Evolutionary conservation across 2,797 vertebrate genomes (phyloP).

Genomic region (Ibycter americanus): DNA sequence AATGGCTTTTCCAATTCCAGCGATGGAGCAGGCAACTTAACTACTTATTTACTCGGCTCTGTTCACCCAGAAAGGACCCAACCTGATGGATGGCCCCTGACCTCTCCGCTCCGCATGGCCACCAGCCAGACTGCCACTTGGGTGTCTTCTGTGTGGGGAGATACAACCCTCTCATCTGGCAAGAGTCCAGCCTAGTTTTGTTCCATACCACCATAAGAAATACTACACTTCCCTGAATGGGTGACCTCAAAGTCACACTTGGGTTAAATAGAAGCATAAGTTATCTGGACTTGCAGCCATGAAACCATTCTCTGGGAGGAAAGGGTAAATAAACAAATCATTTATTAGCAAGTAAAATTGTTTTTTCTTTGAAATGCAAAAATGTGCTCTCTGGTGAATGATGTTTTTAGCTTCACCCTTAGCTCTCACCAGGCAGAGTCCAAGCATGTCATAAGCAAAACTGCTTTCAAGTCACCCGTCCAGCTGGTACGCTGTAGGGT

Average conservation of each 20-base stretch:
- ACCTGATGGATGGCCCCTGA: conserved; percentile 37
- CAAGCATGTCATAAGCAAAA: neutral
- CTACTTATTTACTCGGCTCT: conserved; percentile 4
- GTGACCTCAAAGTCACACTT: neutral
- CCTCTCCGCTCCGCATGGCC: neutral
- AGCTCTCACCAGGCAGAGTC: conserved; percentile 5
- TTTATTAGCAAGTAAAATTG: conserved; percentile 73
- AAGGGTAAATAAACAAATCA: conserved; percentile 73
- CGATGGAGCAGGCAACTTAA: neutral
- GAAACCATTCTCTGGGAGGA: conserved; percentile 64
- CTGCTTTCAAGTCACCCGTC: neutral
- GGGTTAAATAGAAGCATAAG: conserved; percentile 59
- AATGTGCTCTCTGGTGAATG: conserved; percentile 47
- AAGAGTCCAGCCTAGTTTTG: neutral
- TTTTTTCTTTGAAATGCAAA: conserved; percentile 74
- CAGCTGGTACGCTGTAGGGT: neutral
- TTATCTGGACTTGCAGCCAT: conserved; percentile 51
- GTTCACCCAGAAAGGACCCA: conserved; percentile 31
- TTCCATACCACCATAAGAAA: conserved; percentile 16
- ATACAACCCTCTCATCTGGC: conserved; percentile 32
- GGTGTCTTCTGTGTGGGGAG: conserved; percentile 7
- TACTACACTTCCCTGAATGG: neutral
- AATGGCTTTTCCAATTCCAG: conserved; percentile 11
- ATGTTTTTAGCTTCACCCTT: conserved; percentile 38
- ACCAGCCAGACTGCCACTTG: conserved; percentile 18